These are phyloP conservation scores for Drosophila gaucha DNA, from an alignment of 2,888 invertebrate species.

Conservation along the genomic window DNA sequence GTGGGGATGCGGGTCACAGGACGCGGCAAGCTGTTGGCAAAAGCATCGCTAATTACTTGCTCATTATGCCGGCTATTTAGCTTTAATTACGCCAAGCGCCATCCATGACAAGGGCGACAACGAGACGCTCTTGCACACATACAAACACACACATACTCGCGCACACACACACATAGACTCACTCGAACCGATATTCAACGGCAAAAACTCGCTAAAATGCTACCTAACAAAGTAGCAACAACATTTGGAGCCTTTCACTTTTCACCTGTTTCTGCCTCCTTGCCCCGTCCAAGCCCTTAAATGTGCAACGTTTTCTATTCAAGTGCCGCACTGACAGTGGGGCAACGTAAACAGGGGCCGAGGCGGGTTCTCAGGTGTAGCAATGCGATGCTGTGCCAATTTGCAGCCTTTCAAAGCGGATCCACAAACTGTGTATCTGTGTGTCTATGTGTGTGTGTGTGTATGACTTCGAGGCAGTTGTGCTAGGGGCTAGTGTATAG, in stretches of 20 bases:
- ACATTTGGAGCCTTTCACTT: constrained; percentile 67
- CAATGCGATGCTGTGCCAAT: constrained; percentile 55
- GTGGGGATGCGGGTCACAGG: constrained; percentile 13
- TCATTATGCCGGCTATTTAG: constrained; percentile 81
- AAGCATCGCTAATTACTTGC: constrained; percentile 80
- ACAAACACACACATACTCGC: constrained; percentile 20
- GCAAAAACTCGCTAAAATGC: constrained; percentile 65
- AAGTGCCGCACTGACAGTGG: constrained; percentile 30
- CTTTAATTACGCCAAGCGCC: constrained; percentile 78
- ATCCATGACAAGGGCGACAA: constrained; percentile 68
- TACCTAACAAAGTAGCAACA: constrained; percentile 49
- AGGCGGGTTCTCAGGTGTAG: constrained; percentile 2
- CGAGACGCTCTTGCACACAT: constrained; percentile 37
- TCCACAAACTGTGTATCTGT: neutral
- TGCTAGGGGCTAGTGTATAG: constrained; percentile 3
- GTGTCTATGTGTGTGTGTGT: constrained; percentile 8
- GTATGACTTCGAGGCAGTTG: constrained; percentile 4
- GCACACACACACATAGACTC: constrained; percentile 11
- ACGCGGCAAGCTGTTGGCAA: constrained; percentile 59
- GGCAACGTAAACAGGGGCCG: neutral
- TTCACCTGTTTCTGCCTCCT: constrained; percentile 46
- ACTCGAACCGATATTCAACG: constrained; percentile 57
- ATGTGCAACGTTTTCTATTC: constrained; percentile 72
- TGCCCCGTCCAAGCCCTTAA: constrained; percentile 28
- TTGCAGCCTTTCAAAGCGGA: constrained; percentile 40